Percentiles rank a stretch among this genome's conserved stretches.
phyloP scores from a whole-genome alignment of 1,140 invertebrate genomes.

The Drosophila micromelanica region DNA sequence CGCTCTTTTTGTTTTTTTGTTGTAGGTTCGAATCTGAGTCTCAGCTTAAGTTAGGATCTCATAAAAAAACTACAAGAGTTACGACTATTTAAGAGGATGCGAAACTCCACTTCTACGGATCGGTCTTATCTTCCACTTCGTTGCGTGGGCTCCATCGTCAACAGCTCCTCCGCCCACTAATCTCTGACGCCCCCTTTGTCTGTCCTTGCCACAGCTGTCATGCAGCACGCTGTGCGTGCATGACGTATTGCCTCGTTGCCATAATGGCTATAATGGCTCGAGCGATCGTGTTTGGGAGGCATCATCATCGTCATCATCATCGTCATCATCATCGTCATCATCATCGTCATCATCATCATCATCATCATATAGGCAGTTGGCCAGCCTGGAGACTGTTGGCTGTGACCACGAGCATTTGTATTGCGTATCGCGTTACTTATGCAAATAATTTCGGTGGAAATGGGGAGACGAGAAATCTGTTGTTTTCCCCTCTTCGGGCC shows the following conservation, averaged over 20 bases:
- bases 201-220: slow-evolving; percentile 20
- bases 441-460: slow-evolving; percentile 81
- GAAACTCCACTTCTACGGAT: slow-evolving; percentile 13
- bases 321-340: slow-evolving; percentile 47
- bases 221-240: slow-evolving; percentile 63
- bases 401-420: slow-evolving; percentile 24
- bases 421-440: slow-evolving; percentile 80
- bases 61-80: slow-evolving; percentile 1
- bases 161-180: slow-evolving; percentile 3
- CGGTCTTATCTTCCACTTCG: slow-evolving; percentile 25
- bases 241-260: slow-evolving; percentile 76
- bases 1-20: no score
- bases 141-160: background rate
- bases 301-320: slow-evolving; percentile 44
- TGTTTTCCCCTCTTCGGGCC: slow-evolving; percentile 18
- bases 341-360: slow-evolving; percentile 49
- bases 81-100: background rate
- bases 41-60: background rate
- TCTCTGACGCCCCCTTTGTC: slow-evolving; percentile 9
- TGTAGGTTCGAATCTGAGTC: no score
- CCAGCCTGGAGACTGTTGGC: slow-evolving; percentile 26
- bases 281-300: slow-evolving; percentile 71
- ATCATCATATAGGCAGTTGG: slow-evolving; percentile 11
- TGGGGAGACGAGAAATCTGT: slow-evolving; percentile 67
- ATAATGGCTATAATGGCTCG: slow-evolving; percentile 58